Evolutionary conservation across 2,113 vertebrate species (phyloP).

Genomic region (Elephas maximus): DNA sequence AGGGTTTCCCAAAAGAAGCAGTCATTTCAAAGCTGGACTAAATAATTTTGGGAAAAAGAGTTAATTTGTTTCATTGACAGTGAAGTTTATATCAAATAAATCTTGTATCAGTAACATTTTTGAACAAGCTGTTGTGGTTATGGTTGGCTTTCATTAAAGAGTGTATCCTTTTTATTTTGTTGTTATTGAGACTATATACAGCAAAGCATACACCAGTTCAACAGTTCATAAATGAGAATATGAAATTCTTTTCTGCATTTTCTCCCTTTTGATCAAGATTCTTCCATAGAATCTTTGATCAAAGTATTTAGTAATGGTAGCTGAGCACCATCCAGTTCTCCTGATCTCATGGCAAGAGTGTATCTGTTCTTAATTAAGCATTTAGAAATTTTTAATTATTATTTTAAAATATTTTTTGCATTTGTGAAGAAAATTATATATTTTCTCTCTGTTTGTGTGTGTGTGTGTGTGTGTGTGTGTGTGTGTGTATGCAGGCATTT

Average conservation of each 20-base stretch:
- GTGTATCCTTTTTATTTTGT: not conserved
- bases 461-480: too few relatives aligned
- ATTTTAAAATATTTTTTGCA: conserved; percentile 49
- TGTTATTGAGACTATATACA: too few relatives aligned
- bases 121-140: not conserved
- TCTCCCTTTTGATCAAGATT: too few relatives aligned
- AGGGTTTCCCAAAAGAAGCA: not conserved
- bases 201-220: too few relatives aligned
- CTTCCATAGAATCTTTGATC: too few relatives aligned
- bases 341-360: not conserved
- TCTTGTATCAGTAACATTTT: not conserved
- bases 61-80: not conserved
- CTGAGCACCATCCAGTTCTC: too few relatives aligned
- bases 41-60: conserved; percentile 41
- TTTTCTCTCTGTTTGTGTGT: too few relatives aligned
- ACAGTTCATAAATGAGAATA: too few relatives aligned
- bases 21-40: conserved; percentile 8
- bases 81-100: not conserved
- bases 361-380: conserved; percentile 6
- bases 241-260: too few relatives aligned
- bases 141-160: conserved; percentile 42
- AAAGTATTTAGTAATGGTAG: too few relatives aligned
- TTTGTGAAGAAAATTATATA: not conserved
- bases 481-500: not conserved
- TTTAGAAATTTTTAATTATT: conserved; percentile 25